Conservation (phyloP, 2,888 invertebrate genomes). For the Meliscaeva auricollis region DNA sequence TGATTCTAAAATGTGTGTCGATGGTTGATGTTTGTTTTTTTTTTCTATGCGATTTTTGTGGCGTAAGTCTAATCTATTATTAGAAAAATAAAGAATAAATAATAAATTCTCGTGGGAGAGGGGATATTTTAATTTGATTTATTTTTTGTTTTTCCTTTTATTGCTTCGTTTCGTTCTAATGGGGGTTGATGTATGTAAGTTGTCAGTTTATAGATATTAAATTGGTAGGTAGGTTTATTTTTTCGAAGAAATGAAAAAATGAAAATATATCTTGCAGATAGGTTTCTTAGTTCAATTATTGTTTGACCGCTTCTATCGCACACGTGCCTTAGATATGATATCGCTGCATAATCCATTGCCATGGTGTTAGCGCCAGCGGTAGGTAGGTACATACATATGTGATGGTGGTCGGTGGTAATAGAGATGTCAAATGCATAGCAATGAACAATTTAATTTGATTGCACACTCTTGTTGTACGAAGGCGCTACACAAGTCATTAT, state of each 20-base stretch:
- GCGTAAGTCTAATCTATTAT: constrained; percentile 52
- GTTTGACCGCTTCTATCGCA: background rate
- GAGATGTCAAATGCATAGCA: constrained; percentile 40
- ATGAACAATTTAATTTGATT: constrained; percentile 56
- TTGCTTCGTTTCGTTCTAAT: too few relatives aligned
- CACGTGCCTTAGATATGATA: constrained; percentile 26
- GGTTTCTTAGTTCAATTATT: background rate
- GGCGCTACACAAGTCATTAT: constrained; percentile 40
- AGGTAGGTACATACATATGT: too few relatives aligned
- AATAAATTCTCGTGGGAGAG: background rate
- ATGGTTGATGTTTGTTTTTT: constrained; percentile 36
- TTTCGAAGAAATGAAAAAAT: too few relatives aligned
- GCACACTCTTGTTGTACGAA: constrained; percentile 5
- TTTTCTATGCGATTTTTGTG: constrained; percentile 1
- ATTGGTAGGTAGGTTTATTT: too few relatives aligned
- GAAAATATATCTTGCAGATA: background rate
- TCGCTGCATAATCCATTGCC: constrained; percentile 33
- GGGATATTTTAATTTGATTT: background rate
- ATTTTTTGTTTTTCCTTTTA: background rate
- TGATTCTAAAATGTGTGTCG: constrained; percentile 59
- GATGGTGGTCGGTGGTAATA: background rate
- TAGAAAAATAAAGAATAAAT: constrained; percentile 44
- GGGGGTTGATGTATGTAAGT: background rate
- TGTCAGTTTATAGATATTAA: background rate
- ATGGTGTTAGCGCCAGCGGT: too few relatives aligned